Evolutionary conservation across 2,888 invertebrate genomes (phyloP), one percentile per base, ranked within the genome.

Genomic region (Chalcis sispes): DNA sequence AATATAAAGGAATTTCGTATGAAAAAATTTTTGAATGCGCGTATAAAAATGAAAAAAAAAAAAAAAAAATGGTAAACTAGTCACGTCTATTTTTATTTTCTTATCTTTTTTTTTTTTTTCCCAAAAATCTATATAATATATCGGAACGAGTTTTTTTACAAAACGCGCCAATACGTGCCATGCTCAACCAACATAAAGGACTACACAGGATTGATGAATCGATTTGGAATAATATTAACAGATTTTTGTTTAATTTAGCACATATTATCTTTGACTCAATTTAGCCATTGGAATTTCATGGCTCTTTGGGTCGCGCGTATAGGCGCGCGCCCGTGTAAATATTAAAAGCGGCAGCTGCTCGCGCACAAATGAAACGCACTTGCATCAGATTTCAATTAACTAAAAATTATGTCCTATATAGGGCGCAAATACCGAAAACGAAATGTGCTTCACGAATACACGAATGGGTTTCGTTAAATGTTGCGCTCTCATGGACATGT

Each of bases 141-240:
- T n/a, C n/a, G n/a, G n/a, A n/a, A n/a, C n/a, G n/a, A n/a, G n/a
- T n/a, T n/a, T n/a, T n/a, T n/a, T n/a, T n/a, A n/a, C n/a, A n/a
- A n/a, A n/a, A n/a, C n/a, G n/a, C n/a, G n/a, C n/a, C 15, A 2
- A 42, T 32, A 29, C 3, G 29, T 36, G 1, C 13, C 20, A 13
- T 20, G 1, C 25, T 52, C 27, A 13, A 7, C n/a, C 36, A 15
- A 32, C 32, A 32, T 8, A 32, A 32, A 32, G 32, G 32, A 32
- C 32, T 32, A 32, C n/a, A n/a, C n/a, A n/a, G n/a, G n/a, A n/a
- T 32, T 32, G 32, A 32, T 8, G 32, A 32, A 32, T 32, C 32
- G 32, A 8, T 46, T 29, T 18, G 23, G 20, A 69, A 69, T 58
- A 27, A 69, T 48, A 29, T 69, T 69, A 29, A 48, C 69, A 13